Conservation (phyloP, 2,797 vertebrate species). For the Rhynchonycteris naso region DNA sequence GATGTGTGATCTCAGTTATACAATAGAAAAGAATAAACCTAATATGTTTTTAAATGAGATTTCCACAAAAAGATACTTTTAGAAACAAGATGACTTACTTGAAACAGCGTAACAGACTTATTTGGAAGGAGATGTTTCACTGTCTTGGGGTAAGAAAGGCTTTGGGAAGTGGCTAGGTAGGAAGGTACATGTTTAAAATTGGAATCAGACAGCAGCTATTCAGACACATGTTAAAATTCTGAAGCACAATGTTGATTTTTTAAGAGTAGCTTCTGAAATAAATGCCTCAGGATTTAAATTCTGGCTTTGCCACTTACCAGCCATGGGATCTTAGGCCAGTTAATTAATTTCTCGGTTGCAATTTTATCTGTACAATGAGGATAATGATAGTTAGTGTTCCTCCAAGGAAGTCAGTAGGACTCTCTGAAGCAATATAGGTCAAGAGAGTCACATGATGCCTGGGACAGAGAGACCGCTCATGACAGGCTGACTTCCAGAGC, state of each 20-base stretch:
- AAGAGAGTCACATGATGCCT: neutral
- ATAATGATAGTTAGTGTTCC: neutral
- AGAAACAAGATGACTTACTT: neutral
- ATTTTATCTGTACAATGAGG: constrained; percentile 28
- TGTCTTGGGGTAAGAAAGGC: neutral
- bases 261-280: neutral
- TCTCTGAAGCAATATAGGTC: neutral
- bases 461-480: neutral
- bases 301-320: neutral
- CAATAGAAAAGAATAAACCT: neutral
- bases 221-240: neutral
- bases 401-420: neutral
- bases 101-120: neutral
- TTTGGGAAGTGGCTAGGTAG: neutral
- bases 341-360: constrained; percentile 34
- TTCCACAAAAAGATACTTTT: neutral
- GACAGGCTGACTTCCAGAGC: neutral
- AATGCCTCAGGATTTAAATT: neutral
- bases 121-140: neutral
- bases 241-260: neutral
- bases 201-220: neutral
- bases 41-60: neutral
- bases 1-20: neutral
- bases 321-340: neutral
- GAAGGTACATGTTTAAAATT: neutral